Evolutionary conservation across 2,888 invertebrate genomes (phyloP).

Genomic region (Strigamia crassipes): DNA sequence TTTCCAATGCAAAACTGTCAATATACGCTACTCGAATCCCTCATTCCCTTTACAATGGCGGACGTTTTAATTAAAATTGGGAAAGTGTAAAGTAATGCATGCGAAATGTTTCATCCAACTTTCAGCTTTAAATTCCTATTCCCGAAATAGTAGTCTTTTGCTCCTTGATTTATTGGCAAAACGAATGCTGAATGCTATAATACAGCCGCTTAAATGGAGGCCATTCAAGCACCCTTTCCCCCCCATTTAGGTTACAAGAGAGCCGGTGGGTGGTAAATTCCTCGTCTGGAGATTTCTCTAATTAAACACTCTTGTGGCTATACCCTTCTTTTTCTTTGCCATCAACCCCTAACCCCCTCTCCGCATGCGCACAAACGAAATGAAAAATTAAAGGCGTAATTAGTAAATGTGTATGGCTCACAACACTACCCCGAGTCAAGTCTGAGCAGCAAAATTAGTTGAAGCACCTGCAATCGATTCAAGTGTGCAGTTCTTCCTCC

Average conservation of each 20-base stretch:
- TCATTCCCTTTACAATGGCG: conserved; percentile 32
- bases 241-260: conserved; percentile 17
- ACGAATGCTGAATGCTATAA: conserved; percentile 42
- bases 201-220: conserved; percentile 20
- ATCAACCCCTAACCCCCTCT: not conserved
- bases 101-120: conserved; percentile 15
- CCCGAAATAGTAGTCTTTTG: conserved; percentile 33
- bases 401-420: conserved; percentile 32
- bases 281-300: conserved; percentile 26
- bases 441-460: conserved; percentile 14
- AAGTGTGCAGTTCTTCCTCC: not conserved
- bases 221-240: conserved; percentile 16
- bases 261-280: conserved; percentile 30
- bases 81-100: not conserved
- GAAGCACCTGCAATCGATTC: not conserved
- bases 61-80: conserved; percentile 19
- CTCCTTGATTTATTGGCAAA: conserved; percentile 38
- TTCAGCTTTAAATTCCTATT: conserved; percentile 37
- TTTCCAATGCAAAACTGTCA: conserved; percentile 15
- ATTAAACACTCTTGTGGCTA: conserved; percentile 34
- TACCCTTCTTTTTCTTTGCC: not conserved
- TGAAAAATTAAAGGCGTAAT: conserved; percentile 38
- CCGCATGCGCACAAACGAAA: not conserved
- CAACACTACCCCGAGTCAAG: not conserved
- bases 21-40: not conserved